A percentile compares a stretch with the other conserved stretches of the same genome.
Evolutionary conservation across 2,888 invertebrate species (phyloP).

Genomic region (Orchestes rusci): DNA sequence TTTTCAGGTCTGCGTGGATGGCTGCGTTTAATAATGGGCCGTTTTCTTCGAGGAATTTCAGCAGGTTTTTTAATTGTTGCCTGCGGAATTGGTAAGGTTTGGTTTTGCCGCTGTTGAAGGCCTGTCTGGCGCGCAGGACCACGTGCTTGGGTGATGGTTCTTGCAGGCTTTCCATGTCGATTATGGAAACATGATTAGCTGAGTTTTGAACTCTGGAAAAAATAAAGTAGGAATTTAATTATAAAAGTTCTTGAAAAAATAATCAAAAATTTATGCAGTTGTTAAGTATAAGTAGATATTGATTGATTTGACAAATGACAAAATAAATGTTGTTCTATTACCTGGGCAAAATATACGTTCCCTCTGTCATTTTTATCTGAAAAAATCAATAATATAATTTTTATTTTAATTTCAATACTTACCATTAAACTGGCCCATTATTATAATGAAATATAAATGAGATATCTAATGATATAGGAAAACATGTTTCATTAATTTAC

Average conservation of each 20-base stretch:
- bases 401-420: too few relatives aligned
- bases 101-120: constrained; percentile 74
- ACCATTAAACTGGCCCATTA: too few relatives aligned
- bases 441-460: too few relatives aligned
- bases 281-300: background rate
- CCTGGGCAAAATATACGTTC: constrained; percentile 8
- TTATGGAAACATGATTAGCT: constrained; percentile 14
- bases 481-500: too few relatives aligned
- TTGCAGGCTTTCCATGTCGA: constrained; percentile 15
- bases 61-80: constrained; percentile 37
- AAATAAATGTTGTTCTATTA: background rate
- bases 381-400: too few relatives aligned
- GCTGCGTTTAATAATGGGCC: constrained; percentile 66
- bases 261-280: background rate
- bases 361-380: too few relatives aligned
- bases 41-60: constrained; percentile 73
- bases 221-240: too few relatives aligned
- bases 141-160: constrained; percentile 20
- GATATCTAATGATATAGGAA: too few relatives aligned
- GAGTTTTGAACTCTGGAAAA: constrained; percentile 15
- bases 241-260: background rate
- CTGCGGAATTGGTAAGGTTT: constrained; percentile 70
- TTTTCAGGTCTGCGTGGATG: constrained; percentile 58
- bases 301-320: background rate
- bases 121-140: constrained; percentile 44